phyloP scores from a whole-genome alignment of 2,888 invertebrate genomes.

The Plebejus argus region DNA sequence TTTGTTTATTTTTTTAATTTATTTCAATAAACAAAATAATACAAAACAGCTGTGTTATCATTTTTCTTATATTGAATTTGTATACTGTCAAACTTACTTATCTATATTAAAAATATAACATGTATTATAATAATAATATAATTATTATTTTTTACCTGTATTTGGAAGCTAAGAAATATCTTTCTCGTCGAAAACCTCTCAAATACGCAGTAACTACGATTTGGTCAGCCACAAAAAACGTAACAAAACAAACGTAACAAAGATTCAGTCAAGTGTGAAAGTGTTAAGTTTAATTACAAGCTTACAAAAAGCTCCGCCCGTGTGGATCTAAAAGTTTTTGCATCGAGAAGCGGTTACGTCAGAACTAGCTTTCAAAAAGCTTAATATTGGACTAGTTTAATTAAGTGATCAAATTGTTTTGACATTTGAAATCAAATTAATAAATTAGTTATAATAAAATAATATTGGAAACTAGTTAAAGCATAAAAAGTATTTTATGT shows the following conservation, averaged over 20 bases:
- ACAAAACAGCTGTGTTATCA: not conserved
- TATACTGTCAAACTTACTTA: too few species aligned
- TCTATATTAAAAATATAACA: too few species aligned
- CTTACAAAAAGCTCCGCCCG: not conserved
- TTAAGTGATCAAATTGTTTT: not conserved
- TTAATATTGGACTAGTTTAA: not conserved
- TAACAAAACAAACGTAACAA: slow-evolving; percentile 12
- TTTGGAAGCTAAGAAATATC: not conserved
- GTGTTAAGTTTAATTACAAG: slow-evolving; percentile 15
- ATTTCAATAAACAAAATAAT: not conserved
- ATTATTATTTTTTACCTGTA: too few species aligned
- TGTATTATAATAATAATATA: too few species aligned
- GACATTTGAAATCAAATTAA: not conserved
- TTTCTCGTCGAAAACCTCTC: not conserved
- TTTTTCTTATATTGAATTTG: too few species aligned
- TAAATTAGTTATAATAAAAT: not conserved
- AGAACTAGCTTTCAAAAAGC: not conserved
- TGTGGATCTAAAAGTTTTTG: not conserved
- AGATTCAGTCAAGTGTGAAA: not conserved
- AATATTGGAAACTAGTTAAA: not conserved
- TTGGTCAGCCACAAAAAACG: not conserved
- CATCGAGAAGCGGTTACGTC: slow-evolving; percentile 8
- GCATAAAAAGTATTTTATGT: too few species aligned
- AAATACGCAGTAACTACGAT: not conserved
- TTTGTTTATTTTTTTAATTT: not conserved